phyloP scores from a whole-genome alignment of 2,113 vertebrate genomes.

The Scytalopus superciliaris region DNA sequence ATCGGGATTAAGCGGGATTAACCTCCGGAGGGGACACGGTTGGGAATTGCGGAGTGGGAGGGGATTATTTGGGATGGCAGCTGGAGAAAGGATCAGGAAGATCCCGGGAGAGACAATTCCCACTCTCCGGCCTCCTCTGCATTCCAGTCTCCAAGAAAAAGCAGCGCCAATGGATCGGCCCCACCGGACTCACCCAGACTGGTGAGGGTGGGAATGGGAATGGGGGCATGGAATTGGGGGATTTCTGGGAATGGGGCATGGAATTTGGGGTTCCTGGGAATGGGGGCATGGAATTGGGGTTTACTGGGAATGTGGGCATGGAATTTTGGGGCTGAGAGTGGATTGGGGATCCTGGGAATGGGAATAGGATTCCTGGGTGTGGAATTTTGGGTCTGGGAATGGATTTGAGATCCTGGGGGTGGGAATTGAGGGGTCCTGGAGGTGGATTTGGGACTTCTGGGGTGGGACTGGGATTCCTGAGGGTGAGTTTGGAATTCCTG shows the following conservation, averaged over 20 bases:
- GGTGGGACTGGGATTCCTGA: too few species aligned
- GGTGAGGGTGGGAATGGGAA: constrained; percentile 35
- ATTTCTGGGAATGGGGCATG: neutral
- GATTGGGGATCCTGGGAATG: neutral
- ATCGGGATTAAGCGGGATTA: neutral
- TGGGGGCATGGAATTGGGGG: neutral
- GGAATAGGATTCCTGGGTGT: neutral
- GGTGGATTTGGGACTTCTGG: too few species aligned
- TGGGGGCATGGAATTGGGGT: too few species aligned
- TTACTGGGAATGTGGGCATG: too few species aligned
- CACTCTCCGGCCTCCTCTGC: neutral
- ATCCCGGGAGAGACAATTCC: neutral
- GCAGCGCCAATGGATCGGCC: constrained; percentile 78
- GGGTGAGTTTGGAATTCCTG: too few species aligned
- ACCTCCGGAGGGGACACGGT: fast-evolving
- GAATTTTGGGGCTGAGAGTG: too few species aligned
- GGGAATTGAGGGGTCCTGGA: too few species aligned
- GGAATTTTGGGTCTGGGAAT: neutral
- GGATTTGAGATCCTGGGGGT: too few species aligned
- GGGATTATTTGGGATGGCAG: neutral
- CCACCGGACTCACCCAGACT: constrained; percentile 69
- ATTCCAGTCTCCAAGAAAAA: constrained; percentile 64
- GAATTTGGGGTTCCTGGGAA: too few species aligned
- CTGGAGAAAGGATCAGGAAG: neutral
- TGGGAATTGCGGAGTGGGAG: neutral